Evolutionary conservation across 2,797 vertebrate species (phyloP), one percentile per base, ranked within the genome.

Genomic region (Mionectes olivaceus): DNA sequence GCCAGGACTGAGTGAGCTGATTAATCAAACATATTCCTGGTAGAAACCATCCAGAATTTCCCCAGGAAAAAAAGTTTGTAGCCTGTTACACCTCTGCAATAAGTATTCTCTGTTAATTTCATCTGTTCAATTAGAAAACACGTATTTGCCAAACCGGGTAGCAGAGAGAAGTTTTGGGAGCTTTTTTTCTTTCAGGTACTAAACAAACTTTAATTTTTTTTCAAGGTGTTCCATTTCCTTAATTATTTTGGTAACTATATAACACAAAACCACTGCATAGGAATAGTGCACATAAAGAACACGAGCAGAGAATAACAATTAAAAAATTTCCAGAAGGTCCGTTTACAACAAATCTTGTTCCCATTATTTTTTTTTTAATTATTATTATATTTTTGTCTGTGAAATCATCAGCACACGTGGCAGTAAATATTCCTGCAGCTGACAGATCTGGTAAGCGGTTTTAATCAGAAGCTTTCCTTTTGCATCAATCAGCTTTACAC

Each of bases 401-500:
- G 59, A 88, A 92, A 94, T 59, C 78, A 83, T 35, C 43, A 78
- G 79, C 87, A 53, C 21, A 43, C 32, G 14, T 9, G 18, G 60
- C 59, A 93, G 77, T 47, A 82, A 91, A 89, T 35, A 70, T 28
- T 73, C 33, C 65, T 65, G 5, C 11, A 4, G 21, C 28, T 74
- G 64, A 63, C 9, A 24, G 60, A 78, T 89, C 81, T 64, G 46
- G n/a, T 76, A 55, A 92, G 75, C 50, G 33, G 53, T 18, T 95
- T 95, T 83, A 89, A 95, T 90, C 78, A 71, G 25, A 52, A 76
- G 84, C 71, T 95, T 96, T 97, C 83, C 71, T 95, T 95, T 94
- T 88, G 39, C 95, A 97, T 97, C 96, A 97, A 93, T 97, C 97
- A 97, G 53, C 96, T 96, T 95, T 88, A 73, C 49, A 79, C 80